Base-by-base conservation (phyloP, 2,888 invertebrate species). In the Anodontia alba region DNA sequence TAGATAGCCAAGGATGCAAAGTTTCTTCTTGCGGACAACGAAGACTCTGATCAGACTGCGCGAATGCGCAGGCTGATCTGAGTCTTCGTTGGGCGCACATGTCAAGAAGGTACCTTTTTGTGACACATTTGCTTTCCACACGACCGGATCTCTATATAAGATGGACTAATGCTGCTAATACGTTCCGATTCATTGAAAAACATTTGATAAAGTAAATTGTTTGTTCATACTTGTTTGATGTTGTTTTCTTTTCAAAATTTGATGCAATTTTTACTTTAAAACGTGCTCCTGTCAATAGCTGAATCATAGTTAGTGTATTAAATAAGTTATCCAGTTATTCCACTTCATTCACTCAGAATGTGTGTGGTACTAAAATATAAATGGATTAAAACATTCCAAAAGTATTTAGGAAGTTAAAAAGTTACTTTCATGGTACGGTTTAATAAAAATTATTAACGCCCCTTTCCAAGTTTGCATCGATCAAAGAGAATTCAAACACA, bases 301-400 rank as follows among this genome's bases (percentile, higher is more conserved):
- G 62, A 33, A 62, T 62, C 62, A 62, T 33, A 33, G 62, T 12
- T 8, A 62, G 62, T 62, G 62, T 62, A 62, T 62, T 31, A 62
- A 62, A 62, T 62, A 62, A 62, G 62, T 62, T 62, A 62, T 62
- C 62, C 62, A 33, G 31, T 62, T 62, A 62, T 62, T 62, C 62
- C 62, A 62, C 62, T 2, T 33, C 23, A 33, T 1, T 62, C 33
- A 29, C 33, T 62, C 62, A 62, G 62, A 62, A 62, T 62, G 62
- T 62, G 62, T 62, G 62, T 62, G 62, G 62, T 33, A 62, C n/a
- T 62, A 62, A 62, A 62, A 31, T 23, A 62, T 62, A 33, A 62
- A 62, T 33, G 62, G 62, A 62, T 62, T 62, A 62, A 26, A 62
- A 33, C 62, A 62, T 62, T 62, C 62, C 62, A 29, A 62, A 62